Conservation (phyloP, 2,797 vertebrate genomes). For the Parotocinclus haroldoi region DNA sequence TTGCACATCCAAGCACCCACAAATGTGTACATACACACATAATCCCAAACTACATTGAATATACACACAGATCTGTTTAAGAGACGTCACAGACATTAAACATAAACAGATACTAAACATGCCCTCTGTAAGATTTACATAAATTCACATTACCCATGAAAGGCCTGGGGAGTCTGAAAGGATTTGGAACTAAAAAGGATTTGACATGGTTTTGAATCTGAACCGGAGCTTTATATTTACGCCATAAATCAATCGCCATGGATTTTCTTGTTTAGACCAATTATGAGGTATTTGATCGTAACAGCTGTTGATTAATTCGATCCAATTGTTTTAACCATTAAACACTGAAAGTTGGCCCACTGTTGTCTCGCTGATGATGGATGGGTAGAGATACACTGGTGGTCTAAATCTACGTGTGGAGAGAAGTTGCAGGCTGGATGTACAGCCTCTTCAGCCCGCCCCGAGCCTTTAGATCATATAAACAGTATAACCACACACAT, state of each 20-base stretch:
- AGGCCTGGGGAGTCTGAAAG: not conserved
- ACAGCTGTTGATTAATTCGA: slow-evolving; percentile 23
- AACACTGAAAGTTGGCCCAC: slow-evolving; percentile 26
- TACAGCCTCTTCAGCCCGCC: slow-evolving; percentile 30
- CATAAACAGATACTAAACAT: slow-evolving; percentile 22
- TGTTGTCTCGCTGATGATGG: slow-evolving; percentile 27
- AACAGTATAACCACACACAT: slow-evolving; percentile 41
- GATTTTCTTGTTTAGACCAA: slow-evolving; percentile 26
- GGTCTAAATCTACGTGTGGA: slow-evolving; percentile 32
- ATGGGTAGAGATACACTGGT: slow-evolving; percentile 27
- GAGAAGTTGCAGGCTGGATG: slow-evolving; percentile 26
- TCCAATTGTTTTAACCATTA: slow-evolving; percentile 25
- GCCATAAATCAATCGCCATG: slow-evolving; percentile 26
- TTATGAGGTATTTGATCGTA: slow-evolving; percentile 19
- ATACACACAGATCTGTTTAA: slow-evolving; percentile 10
- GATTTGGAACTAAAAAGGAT: slow-evolving; percentile 1
- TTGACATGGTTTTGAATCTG: slow-evolving; percentile 19
- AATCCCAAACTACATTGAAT: slow-evolving; percentile 12
- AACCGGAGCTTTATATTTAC: slow-evolving; percentile 17
- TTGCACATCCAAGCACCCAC: slow-evolving; percentile 46
- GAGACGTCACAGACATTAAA: slow-evolving; percentile 15
- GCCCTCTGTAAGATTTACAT: slow-evolving; percentile 17
- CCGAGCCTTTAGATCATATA: slow-evolving; percentile 31
- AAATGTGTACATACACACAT: slow-evolving; percentile 26
- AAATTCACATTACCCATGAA: slow-evolving; percentile 16